These are phyloP conservation scores for Scaptomyza cyrtandrae DNA, from an alignment of 2,888 invertebrate genomes.

Conservation along the genomic window DNA sequence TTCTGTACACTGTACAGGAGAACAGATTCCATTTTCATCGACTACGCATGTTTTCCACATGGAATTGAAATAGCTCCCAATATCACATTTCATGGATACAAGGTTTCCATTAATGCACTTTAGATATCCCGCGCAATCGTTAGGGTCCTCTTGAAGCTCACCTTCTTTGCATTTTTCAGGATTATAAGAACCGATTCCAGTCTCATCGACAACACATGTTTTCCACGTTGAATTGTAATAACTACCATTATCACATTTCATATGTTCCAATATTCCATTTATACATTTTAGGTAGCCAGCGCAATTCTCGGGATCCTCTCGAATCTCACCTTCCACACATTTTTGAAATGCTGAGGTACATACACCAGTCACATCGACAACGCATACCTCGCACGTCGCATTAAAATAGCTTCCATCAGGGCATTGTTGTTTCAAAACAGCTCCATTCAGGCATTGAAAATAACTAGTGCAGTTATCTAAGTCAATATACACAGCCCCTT, in stretches of 20 bases:
- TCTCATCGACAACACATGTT: conserved; percentile 17
- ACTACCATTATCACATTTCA: conserved; percentile 9
- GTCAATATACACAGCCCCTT: conserved; percentile 31
- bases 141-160: conserved; percentile 1
- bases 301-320: not conserved
- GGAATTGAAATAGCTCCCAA: conserved; percentile 20
- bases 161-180: conserved; percentile 27
- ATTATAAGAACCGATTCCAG: conserved; percentile 7
- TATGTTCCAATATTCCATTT: not conserved
- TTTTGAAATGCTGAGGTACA: conserved; percentile 2
- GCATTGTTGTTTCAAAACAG: conserved; percentile 19
- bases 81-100: conserved; percentile 14
- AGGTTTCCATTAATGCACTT: conserved; percentile 7
- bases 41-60: conserved; percentile 1
- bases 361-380: conserved; percentile 16
- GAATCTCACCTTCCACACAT: conserved; percentile 1
- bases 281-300: conserved; percentile 12
- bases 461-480: conserved; percentile 30
- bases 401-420: conserved; percentile 30
- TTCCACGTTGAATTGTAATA: conserved; percentile 10
- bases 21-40: conserved; percentile 17
- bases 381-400: conserved; percentile 22
- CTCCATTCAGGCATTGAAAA: conserved; percentile 42
- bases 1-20: conserved; percentile 22
- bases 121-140: conserved; percentile 9